phyloP scores from a whole-genome alignment of 2,888 invertebrate genomes.

The Eupelmus urozonus region DNA sequence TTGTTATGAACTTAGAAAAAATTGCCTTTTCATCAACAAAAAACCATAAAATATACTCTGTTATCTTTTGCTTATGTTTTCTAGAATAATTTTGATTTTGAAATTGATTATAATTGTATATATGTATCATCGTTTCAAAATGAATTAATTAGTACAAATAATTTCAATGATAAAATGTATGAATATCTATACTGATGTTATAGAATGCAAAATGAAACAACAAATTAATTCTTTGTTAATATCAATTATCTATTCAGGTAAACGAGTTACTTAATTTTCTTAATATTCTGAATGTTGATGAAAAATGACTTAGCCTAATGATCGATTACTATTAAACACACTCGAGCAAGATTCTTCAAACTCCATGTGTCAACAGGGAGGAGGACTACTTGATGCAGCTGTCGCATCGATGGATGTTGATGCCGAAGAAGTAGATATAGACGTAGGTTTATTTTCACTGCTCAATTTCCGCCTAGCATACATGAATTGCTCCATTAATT shows the following conservation, averaged over 20 bases:
- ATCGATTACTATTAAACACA: constrained; percentile 56
- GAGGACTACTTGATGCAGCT: constrained; percentile 68
- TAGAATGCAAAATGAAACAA: not conserved
- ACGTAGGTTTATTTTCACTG: constrained; percentile 67
- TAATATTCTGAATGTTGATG: constrained; percentile 44
- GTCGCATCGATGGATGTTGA: constrained; percentile 68
- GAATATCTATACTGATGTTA: constrained; percentile 7
- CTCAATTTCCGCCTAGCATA: constrained; percentile 73
- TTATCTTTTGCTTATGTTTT: no score
- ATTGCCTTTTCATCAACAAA: constrained; percentile 36
- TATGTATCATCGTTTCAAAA: constrained; percentile 3
- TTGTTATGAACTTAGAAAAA: constrained; percentile 31
- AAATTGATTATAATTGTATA: constrained; percentile 29
- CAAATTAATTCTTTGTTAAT: constrained; percentile 41
- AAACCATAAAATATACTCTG: constrained; percentile 26
- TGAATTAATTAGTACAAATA: constrained; percentile 17
- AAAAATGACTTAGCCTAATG: constrained; percentile 53
- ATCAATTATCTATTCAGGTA: constrained; percentile 37
- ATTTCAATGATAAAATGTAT: constrained; percentile 16
- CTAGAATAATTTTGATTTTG: constrained; percentile 43
- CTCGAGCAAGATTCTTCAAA: constrained; percentile 49
- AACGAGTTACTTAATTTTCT: constrained; percentile 19
- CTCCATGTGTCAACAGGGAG: constrained; percentile 71
- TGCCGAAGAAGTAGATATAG: constrained; percentile 64
- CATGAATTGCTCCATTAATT: constrained; percentile 78